phyloP scores from a whole-genome alignment of 2,797 vertebrate genomes.

The Prionace glauca region DNA sequence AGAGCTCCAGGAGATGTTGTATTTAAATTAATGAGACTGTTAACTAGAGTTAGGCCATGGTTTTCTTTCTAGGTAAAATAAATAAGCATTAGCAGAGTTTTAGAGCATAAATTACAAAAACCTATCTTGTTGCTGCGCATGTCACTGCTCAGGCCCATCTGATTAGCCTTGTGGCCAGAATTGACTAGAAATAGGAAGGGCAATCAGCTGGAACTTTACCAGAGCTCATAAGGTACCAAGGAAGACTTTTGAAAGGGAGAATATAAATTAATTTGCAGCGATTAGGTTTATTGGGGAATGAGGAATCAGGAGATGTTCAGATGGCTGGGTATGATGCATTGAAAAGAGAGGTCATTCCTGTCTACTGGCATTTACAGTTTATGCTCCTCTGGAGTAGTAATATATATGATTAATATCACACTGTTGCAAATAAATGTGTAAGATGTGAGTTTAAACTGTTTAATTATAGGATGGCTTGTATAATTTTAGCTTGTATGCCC shows the following conservation, averaged over 20 bases:
- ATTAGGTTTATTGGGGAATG: not conserved
- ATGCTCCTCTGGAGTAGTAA: not conserved
- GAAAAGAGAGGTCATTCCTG: not conserved
- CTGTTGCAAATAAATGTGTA: not conserved
- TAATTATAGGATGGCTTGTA: not conserved
- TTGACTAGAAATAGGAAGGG: not conserved
- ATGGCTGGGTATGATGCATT: not conserved
- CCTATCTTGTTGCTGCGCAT: not conserved
- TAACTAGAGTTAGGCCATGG: not conserved
- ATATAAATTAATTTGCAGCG: not conserved
- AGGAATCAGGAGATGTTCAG: not conserved
- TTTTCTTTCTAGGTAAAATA: not conserved
- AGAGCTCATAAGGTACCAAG: not conserved
- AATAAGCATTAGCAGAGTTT: not conserved
- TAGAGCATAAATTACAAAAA: not conserved
- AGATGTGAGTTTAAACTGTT: not conserved
- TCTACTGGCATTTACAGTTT: not conserved
- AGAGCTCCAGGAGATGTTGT: not conserved
- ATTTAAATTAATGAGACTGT: not conserved
- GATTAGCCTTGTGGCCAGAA: not conserved
- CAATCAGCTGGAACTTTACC: not conserved
- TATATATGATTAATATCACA: not conserved
- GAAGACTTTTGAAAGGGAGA: not conserved
- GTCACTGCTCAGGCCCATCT: not conserved
- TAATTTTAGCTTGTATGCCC: not conserved